Evolutionary conservation across 2,113 vertebrate genomes (phyloP).

Genomic region (Ptilonorhynchus violaceus): DNA sequence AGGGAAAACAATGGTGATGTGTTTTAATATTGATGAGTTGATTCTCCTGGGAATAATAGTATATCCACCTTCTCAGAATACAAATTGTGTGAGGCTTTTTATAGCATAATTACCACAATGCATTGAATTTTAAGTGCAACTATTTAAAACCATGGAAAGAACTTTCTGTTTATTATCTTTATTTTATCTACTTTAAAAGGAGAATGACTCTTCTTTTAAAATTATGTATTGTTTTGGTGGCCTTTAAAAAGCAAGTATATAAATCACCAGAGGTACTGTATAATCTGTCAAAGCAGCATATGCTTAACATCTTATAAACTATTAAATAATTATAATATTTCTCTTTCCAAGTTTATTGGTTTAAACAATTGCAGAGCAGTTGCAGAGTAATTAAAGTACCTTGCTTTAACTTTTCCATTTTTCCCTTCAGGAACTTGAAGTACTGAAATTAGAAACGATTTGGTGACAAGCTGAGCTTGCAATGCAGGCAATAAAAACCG

Average conservation of each 20-base stretch:
- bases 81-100: constrained; percentile 49
- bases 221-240: neutral
- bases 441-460: neutral
- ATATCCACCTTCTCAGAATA: constrained; percentile 63
- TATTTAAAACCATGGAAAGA: constrained; percentile 1
- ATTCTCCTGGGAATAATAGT: constrained; percentile 59
- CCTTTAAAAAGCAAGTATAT: neutral
- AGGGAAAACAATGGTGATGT: constrained; percentile 27
- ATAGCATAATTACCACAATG: neutral
- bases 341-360: neutral
- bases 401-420: neutral
- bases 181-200: neutral
- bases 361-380: neutral
- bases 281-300: neutral
- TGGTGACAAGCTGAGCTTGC: neutral
- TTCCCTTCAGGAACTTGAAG: neutral
- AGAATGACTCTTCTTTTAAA: neutral
- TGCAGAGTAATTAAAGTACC: neutral
- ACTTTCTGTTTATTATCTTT: neutral
- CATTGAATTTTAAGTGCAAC: constrained; percentile 26
- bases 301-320: neutral
- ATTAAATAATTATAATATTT: constrained; percentile 8
- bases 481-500: constrained; percentile 75
- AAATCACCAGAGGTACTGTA: neutral
- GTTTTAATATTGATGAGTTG: constrained; percentile 78